Base-by-base conservation (phyloP, 2,888 invertebrate species). In the Nomada goodeniana region DNA sequence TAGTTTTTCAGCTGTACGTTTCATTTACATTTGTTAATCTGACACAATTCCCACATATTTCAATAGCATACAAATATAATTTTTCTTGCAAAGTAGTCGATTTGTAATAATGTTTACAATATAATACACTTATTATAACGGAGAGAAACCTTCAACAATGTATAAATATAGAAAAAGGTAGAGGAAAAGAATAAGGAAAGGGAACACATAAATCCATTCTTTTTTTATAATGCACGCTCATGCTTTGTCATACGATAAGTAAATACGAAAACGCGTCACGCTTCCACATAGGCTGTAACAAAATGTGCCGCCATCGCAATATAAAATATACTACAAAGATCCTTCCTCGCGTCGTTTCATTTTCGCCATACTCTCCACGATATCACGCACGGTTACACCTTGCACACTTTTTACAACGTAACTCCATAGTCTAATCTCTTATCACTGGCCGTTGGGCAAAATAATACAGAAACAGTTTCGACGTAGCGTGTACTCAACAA, bases 361-460 rank as follows among this genome's bases (percentile, higher is more conserved):
- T 42, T 53, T 50, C 50, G 10, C 36, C 20, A 23, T 57, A 29
- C 50, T 18, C 63, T 26, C 13, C 20, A 3, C 18, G 20, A 23
- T 15, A 20, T 42, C 50, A 42, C 44, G 9, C 61, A 55, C 36
- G 29, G 29, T 20, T 53, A 36, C 18, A 55, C 13, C n/a, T 36
- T 59, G 44, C 55, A 52, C 67, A 29, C 42, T 60, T 55, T 29
- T 70, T 26, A 52, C 52, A 47, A 29, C 2, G 50, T 61, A 82
- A 29, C 44, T 60, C 42, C 47, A 13, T 75, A 72, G 29, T 52
- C 68, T 69, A 70, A 64, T 47, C 74, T 68, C 52, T 55, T 69
- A 68, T 87, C 85, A 86, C 87, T 86, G 86, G 87, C 87, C 85
- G 73, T 76, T 57, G 67, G 75, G 75, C 75, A 78, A 63, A 76